phyloP scores from a whole-genome alignment of 2,888 invertebrate genomes.

The Lycaena phlaeas region DNA sequence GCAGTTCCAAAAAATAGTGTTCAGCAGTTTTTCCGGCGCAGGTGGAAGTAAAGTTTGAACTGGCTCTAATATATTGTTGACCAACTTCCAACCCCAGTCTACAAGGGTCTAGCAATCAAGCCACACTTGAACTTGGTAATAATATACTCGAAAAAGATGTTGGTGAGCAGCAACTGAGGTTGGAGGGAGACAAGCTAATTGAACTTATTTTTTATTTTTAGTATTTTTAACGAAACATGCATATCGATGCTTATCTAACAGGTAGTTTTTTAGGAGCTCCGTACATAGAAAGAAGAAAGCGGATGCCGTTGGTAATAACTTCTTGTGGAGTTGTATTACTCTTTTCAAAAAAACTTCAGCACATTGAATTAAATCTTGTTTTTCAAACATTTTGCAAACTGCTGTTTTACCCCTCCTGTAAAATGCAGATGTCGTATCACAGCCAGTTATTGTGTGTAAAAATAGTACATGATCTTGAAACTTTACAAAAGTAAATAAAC shows the following conservation, averaged over 20 bases:
- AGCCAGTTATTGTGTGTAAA: conserved; percentile 20
- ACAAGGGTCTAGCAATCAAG: conserved; percentile 18
- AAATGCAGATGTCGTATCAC: conserved; percentile 20
- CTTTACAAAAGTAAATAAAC: no score
- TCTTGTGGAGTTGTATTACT: conserved; percentile 13
- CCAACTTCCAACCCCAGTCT: conserved; percentile 18
- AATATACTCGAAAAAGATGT: not conserved
- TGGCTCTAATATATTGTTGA: conserved; percentile 15
- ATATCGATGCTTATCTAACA: conserved; percentile 6
- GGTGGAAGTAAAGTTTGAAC: conserved; percentile 18
- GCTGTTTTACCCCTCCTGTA: no score
- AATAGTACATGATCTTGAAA: conserved; percentile 18
- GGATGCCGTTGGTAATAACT: conserved; percentile 13
- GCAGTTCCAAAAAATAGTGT: conserved; percentile 21
- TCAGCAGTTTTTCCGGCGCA: conserved; percentile 20
- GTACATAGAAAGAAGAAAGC: conserved; percentile 12
- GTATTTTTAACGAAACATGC: conserved; percentile 1
- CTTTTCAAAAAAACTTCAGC: conserved; percentile 10
- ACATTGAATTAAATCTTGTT: conserved; percentile 8
- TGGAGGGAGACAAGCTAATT: conserved; percentile 12
- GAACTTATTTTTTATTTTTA: conserved; percentile 9
- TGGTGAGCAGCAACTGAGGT: conserved; percentile 9
- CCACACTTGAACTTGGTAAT: conserved; percentile 18
- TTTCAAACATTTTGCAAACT: conserved; percentile 13
- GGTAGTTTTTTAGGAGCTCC: conserved; percentile 10